Conservation (phyloP, 2,888 invertebrate genomes). For the Lasius fuliginosus region DNA sequence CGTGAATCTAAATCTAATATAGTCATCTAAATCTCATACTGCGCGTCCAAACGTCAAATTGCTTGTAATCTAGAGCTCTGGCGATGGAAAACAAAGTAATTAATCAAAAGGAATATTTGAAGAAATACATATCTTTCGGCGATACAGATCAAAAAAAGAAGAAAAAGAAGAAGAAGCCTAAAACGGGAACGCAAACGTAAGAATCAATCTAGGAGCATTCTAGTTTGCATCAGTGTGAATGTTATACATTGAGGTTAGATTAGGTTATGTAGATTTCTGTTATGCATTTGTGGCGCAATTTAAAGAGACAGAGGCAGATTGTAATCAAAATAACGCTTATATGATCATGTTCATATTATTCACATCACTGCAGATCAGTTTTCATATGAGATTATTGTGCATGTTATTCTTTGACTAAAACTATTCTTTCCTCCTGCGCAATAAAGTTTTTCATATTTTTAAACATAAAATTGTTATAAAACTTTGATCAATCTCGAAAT, state of each 20-base stretch:
- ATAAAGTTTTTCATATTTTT: neutral
- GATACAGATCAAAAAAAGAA: conserved; percentile 89
- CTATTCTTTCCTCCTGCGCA: neutral
- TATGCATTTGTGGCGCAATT: conserved; percentile 16
- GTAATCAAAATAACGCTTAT: neutral
- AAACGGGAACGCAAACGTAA: conserved; percentile 81
- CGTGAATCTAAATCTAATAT: neutral
- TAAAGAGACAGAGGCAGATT: neutral
- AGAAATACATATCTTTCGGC: conserved; percentile 91
- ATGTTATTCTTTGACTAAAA: conserved; percentile 5
- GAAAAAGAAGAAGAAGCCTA: conserved; percentile 89
- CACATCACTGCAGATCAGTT: neutral
- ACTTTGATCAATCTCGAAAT: neutral
- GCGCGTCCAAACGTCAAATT: neutral
- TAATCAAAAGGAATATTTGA: conserved; percentile 93
- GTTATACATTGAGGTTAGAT: conserved; percentile 60
- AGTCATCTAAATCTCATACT: neutral
- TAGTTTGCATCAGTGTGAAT: conserved; percentile 31
- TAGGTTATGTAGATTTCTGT: conserved; percentile 65
- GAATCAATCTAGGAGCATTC: conserved; percentile 66
- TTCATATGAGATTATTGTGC: neutral
- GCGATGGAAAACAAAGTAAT: conserved; percentile 85
- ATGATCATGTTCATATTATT: neutral
- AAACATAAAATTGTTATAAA: neutral
- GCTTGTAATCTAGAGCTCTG: neutral